A percentile compares a stretch with the other conserved stretches of the same genome.
Conservation (phyloP, 2,113 vertebrate genomes). For the Prunella himalayana region DNA sequence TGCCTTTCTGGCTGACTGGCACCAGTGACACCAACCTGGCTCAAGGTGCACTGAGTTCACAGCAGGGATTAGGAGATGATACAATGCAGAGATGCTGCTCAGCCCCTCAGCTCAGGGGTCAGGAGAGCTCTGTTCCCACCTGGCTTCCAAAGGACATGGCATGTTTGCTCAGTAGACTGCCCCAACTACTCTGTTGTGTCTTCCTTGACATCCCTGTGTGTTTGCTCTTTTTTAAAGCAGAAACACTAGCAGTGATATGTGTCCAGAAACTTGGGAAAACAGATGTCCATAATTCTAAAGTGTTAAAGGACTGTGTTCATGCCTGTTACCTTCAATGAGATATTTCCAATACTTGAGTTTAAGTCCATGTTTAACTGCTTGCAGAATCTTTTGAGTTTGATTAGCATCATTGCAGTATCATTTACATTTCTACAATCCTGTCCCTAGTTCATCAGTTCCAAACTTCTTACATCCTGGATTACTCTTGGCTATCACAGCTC, state of each 20-base stretch:
- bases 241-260: background rate
- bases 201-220: background rate
- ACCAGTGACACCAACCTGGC: background rate
- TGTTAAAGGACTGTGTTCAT: background rate
- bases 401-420: background rate
- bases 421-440: rapidly evolving
- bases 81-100: background rate
- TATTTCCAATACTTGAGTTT: background rate
- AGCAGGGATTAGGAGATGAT: background rate
- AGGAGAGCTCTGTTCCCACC: background rate
- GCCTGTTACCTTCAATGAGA: background rate
- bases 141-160: background rate
- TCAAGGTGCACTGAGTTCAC: background rate
- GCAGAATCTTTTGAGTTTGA: background rate
- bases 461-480: background rate
- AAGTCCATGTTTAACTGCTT: background rate
- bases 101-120: background rate
- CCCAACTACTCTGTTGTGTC: background rate
- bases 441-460: background rate
- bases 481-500: background rate
- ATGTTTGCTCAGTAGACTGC: background rate
- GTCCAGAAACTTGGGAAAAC: background rate
- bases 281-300: background rate
- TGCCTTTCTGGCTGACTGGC: background rate
- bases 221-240: background rate